A percentile compares a stretch with the other conserved stretches of the same genome.
Evolutionary conservation across 2,797 vertebrate genomes (phyloP).

Genomic region (Oreochromis grahami): DNA sequence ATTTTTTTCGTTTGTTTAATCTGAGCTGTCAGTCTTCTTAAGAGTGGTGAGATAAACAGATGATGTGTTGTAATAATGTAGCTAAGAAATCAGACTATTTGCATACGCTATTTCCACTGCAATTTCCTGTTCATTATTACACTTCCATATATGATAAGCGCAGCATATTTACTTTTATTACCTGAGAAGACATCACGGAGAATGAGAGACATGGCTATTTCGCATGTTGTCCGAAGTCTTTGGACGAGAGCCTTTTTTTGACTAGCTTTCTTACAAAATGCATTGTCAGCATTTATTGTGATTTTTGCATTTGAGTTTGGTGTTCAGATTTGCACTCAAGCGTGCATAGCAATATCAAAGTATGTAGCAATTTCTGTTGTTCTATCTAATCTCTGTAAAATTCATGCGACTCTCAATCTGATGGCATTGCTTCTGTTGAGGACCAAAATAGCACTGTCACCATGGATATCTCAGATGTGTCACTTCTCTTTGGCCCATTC

Average conservation of each 20-base stretch:
- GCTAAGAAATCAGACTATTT: not conserved
- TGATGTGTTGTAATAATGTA: not conserved
- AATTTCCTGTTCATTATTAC: constrained; percentile 20
- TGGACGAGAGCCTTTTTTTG: not conserved
- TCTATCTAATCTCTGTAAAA: constrained; percentile 7
- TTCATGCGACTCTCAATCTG: not conserved
- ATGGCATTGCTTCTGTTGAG: not conserved
- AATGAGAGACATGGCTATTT: not conserved
- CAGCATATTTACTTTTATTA: not conserved
- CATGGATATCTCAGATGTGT: constrained; percentile 19
- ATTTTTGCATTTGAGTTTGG: not conserved
- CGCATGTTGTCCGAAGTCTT: not conserved
- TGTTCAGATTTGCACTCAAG: not conserved
- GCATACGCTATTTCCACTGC: not conserved
- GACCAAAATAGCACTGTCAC: constrained; percentile 31
- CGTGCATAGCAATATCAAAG: not conserved
- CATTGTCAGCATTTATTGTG: not conserved
- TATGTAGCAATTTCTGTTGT: not conserved
- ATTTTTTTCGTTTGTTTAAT: not conserved
- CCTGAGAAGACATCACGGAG: not conserved
- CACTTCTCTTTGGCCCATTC: constrained; percentile 12
- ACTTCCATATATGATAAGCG: not conserved
- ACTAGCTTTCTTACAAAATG: not conserved
- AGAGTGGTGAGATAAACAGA: not conserved
- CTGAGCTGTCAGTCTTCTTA: not conserved